phyloP scores from a whole-genome alignment of 1,140 invertebrate species.

The Anastrepha obliqua region DNA sequence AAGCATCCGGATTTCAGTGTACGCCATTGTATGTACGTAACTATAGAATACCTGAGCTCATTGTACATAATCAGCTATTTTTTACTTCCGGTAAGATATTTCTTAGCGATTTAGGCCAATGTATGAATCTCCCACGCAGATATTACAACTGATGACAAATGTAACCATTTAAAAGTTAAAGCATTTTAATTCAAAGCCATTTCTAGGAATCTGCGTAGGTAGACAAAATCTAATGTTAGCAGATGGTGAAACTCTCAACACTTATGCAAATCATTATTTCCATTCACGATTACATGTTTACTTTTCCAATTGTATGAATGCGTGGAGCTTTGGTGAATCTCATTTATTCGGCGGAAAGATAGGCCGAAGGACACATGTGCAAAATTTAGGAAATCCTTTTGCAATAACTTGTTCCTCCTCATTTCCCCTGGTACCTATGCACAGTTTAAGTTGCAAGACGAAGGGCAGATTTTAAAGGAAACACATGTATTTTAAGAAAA shows the following conservation, averaged over 20 bases:
- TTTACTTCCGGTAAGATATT: too few relatives aligned
- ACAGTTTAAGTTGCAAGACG: not conserved
- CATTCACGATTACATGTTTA: conserved; percentile 29
- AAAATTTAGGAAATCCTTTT: not conserved
- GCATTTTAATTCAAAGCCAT: not conserved
- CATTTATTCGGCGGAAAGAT: too few relatives aligned
- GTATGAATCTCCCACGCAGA: not conserved
- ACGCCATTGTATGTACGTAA: too few relatives aligned
- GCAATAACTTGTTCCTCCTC: not conserved
- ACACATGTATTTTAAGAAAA: conserved; percentile 27
- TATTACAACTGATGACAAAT: not conserved
- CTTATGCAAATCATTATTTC: conserved; percentile 10
- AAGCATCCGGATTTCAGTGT: too few relatives aligned
- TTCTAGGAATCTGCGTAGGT: too few relatives aligned
- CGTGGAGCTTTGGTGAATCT: not conserved
- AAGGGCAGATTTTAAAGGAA: not conserved
- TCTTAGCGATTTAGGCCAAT: not conserved
- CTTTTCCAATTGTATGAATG: conserved; percentile 1
- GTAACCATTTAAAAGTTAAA: not conserved
- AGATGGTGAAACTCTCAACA: not conserved
- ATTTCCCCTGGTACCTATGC: not conserved
- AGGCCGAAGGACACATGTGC: not conserved
- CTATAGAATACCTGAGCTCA: too few relatives aligned
- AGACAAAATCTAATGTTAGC: not conserved
- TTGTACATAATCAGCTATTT: too few relatives aligned